Conservation (phyloP, 1,140 invertebrate species). For the Paraescarpia echinospica region DNA sequence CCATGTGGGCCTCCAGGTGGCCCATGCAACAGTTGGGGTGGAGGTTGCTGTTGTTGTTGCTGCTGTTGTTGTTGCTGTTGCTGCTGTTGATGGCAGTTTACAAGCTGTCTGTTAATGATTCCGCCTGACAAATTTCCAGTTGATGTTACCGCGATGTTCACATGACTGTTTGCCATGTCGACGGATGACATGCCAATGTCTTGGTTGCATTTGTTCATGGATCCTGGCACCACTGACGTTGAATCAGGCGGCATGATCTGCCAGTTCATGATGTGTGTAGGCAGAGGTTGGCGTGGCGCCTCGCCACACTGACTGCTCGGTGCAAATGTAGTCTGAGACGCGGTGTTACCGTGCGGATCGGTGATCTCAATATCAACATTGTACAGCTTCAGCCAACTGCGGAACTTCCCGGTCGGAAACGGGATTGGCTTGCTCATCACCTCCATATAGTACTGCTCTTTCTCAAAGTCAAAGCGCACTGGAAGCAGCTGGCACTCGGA, state of each 20-base stretch:
- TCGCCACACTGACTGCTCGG: conserved; percentile 8
- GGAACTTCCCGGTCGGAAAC: conserved; percentile 26
- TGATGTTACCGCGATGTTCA: not conserved
- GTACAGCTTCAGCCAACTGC: conserved; percentile 26
- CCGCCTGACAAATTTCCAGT: not conserved
- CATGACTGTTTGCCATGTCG: not conserved
- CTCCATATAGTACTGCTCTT: conserved; percentile 25
- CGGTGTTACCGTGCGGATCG: conserved; percentile 22
- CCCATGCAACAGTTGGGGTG: not conserved
- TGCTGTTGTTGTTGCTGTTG: conserved; percentile 7
- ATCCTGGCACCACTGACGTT: not conserved
- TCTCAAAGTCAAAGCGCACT: conserved; percentile 20
- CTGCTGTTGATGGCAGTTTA: conserved; percentile 8
- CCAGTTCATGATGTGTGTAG: not conserved
- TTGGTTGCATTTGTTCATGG: not conserved
- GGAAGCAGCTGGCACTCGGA: conserved; percentile 14
- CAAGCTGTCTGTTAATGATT: not conserved
- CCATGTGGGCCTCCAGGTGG: not conserved
- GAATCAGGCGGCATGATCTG: not conserved
- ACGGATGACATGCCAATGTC: not conserved
- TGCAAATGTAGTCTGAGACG: conserved; percentile 26
- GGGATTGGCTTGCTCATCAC: conserved; percentile 27
- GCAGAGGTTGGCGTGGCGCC: not conserved
- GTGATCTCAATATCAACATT: conserved; percentile 30
- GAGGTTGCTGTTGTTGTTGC: conserved; percentile 16